These are phyloP conservation scores for Eonycteris spelaea DNA, from an alignment of 2,113 vertebrate species.

Conservation along the genomic window DNA sequence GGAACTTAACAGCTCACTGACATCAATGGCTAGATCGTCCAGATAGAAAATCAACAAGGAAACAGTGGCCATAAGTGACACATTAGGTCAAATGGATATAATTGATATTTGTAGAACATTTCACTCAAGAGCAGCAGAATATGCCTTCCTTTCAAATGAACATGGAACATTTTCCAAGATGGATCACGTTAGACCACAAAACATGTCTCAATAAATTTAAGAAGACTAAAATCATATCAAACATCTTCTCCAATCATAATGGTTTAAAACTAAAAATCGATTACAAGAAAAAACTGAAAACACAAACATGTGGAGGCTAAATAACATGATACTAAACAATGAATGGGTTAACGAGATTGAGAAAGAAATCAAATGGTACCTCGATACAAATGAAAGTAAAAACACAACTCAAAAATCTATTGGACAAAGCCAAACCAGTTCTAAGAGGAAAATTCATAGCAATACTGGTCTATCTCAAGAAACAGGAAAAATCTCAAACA, in stretches of 20 bases:
- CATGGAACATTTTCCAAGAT: background rate
- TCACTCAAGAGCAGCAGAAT: background rate
- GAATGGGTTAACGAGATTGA: background rate
- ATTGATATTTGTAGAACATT: background rate
- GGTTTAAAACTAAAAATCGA: background rate
- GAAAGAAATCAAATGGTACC: background rate
- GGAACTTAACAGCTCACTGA: background rate
- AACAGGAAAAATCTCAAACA: background rate
- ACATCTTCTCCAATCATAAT: background rate
- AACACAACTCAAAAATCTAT: background rate
- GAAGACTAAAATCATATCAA: background rate
- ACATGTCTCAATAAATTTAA: background rate
- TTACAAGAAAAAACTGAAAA: background rate
- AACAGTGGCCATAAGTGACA: background rate
- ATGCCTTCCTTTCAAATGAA: background rate
- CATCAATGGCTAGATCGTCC: background rate
- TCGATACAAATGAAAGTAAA: no score
- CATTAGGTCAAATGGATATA: background rate
- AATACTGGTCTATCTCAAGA: background rate
- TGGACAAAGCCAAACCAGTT: background rate
- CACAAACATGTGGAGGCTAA: background rate
- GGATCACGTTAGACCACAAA: background rate
- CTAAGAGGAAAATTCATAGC: background rate
- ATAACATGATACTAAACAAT: background rate
- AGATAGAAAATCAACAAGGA: background rate